These are phyloP conservation scores for Pyxicephalus adspersus DNA, from an alignment of 2,113 vertebrate species.

Conservation along the genomic window DNA sequence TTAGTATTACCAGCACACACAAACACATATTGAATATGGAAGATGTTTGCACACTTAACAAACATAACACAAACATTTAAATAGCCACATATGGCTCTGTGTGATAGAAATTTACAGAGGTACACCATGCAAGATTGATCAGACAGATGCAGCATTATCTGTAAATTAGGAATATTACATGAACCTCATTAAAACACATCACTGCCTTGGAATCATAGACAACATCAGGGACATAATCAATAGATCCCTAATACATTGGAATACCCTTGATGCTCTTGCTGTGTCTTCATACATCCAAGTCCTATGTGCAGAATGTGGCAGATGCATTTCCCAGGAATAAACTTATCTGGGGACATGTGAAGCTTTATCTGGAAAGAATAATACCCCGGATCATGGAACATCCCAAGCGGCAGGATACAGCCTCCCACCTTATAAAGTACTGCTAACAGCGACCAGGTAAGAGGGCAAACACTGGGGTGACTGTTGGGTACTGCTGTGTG, in stretches of 20 bases:
- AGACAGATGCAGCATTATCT: neutral
- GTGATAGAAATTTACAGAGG: neutral
- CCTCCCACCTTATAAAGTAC: conserved; percentile 45
- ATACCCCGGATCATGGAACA: conserved; percentile 44
- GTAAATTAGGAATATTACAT: no score
- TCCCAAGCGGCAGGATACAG: conserved; percentile 43
- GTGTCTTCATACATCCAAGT: neutral
- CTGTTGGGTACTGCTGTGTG: neutral
- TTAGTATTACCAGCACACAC: neutral
- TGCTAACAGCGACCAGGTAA: conserved; percentile 57
- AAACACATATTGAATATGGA: neutral
- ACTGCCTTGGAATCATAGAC: no score
- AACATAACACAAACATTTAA: neutral
- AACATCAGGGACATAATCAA: no score
- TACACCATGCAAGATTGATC: neutral
- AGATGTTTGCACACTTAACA: neutral
- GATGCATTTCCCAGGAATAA: conserved; percentile 38
- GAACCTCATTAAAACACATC: no score
- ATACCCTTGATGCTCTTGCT: neutral
- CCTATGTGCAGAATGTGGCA: neutral
- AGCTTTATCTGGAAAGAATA: neutral
- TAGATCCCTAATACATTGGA: neutral
- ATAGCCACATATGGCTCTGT: neutral
- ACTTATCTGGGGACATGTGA: conserved; percentile 40
- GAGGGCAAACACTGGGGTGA: neutral